Percentiles rank a stretch among this genome's conserved stretches.
phyloP scores from a whole-genome alignment of 2,797 vertebrate species.

The Onychomys leucogaster region DNA sequence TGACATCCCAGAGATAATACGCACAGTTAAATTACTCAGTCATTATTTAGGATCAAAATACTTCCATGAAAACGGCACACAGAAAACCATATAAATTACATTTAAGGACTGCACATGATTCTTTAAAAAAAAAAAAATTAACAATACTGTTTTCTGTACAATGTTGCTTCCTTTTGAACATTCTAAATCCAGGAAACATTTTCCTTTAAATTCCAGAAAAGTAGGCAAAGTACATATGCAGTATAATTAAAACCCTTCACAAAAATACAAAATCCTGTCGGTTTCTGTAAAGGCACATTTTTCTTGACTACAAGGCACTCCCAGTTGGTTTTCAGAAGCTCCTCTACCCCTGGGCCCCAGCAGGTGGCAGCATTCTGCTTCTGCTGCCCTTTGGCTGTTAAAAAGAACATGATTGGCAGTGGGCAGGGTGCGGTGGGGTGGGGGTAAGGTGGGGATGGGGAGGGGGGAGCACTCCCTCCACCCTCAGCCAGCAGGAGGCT shows the following conservation, averaged over 20 bases:
- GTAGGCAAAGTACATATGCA: conserved; percentile 42
- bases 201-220: conserved; percentile 71
- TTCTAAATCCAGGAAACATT: conserved; percentile 72
- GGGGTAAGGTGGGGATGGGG: too few species aligned
- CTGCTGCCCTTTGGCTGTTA: background rate
- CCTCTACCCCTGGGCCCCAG: background rate
- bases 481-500: background rate
- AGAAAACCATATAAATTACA: conserved; percentile 94
- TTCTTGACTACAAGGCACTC: background rate
- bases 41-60: conserved; percentile 85
- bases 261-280: background rate
- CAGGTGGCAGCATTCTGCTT: background rate
- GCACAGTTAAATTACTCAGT: conserved; percentile 89
- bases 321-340: background rate
- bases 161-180: conserved; percentile 82
- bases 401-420: rapidly evolving
- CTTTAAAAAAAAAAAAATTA: conserved; percentile 82
- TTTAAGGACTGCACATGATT: conserved; percentile 90
- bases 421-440: too few species aligned
- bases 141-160: conserved; percentile 84
- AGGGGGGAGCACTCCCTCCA: background rate
- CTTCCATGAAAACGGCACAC: conserved; percentile 85
- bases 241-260: conserved; percentile 56
- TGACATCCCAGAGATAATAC: conserved; percentile 80
- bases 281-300: conserved; percentile 73